Evolutionary conservation across 2,888 invertebrate genomes (phyloP), one percentile per base, ranked within the genome.

Genomic region (Tanytarsus gracilentus): DNA sequence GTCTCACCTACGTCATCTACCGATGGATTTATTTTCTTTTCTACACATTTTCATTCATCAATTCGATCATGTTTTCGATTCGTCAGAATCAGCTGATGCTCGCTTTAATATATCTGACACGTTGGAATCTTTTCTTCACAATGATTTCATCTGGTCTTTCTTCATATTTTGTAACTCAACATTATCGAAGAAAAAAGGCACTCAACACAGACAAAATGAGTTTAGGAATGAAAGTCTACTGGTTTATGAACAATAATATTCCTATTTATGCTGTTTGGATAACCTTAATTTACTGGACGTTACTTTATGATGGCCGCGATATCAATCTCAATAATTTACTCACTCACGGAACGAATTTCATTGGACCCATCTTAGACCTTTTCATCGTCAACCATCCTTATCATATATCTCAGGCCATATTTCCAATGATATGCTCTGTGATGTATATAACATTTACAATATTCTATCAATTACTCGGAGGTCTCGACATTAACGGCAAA

Each of bases 11-110:
- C 16, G 40, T 56, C 23, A 25, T 23, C 8, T 27, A 56, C 27
- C 55, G 55, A 3, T 26, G 39, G 40, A 23, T 14, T 4, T 16
- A 27, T 16, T 39, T 40, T 4, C 16, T 40, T 1, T 56, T 56
- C 18, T 56, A n/a, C 27, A 23, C 14, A 2, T 56, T 56, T 56
- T 56, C 55, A 14, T 56, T 56, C 40, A 6, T 56, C 11, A 40
- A 56, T n/a, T 56, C 40, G 16, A 39, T 40, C n/a, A 27, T 56
- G 14, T 56, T 26, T 11, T 56, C 55, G 14, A 18, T 40, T 1
- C 11, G n/a, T 14, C 2, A 26, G 4, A 18, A 56, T 4, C 6
- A 25, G 25, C 5, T 26, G 3, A 11, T 49, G 11, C 8, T 56
- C 5, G 25, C 39, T 4, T 21, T 40, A 9, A 56, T 56, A 16